phyloP scores from a whole-genome alignment of 2,797 vertebrate species.

The Girardinus metallicus region DNA sequence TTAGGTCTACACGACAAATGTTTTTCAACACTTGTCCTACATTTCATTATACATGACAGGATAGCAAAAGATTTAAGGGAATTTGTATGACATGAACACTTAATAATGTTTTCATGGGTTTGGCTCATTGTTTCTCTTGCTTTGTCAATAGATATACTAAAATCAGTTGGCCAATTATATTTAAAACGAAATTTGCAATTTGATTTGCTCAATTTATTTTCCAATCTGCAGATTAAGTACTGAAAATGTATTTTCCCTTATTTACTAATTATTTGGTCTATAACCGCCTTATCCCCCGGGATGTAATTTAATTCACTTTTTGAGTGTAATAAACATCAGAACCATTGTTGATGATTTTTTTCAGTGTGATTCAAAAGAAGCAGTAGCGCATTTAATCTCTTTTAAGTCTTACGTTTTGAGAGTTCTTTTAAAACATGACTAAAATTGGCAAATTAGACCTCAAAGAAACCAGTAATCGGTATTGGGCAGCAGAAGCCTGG shows the following conservation, averaged over 20 bases:
- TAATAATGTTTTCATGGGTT: neutral
- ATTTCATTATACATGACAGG: neutral
- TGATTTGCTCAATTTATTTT: neutral
- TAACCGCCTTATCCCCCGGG: neutral
- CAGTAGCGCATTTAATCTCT: neutral
- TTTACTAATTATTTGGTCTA: neutral
- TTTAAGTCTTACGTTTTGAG: neutral
- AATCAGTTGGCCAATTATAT: neutral
- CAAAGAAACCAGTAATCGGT: neutral
- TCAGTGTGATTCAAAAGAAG: neutral
- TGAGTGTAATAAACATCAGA: neutral
- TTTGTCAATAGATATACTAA: neutral
- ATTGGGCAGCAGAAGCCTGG: neutral
- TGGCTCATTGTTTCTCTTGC: neutral
- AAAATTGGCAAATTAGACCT: neutral
- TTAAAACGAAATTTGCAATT: neutral
- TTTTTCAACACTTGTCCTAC: neutral
- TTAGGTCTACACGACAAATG: neutral
- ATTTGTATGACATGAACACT: neutral
- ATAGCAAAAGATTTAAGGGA: neutral
- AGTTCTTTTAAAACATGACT: neutral
- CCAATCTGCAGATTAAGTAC: neutral
- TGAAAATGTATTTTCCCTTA: neutral
- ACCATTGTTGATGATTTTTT: neutral
- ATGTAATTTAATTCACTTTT: neutral